Conservation (phyloP, 2,113 vertebrate species). For the Mixornis gularis region DNA sequence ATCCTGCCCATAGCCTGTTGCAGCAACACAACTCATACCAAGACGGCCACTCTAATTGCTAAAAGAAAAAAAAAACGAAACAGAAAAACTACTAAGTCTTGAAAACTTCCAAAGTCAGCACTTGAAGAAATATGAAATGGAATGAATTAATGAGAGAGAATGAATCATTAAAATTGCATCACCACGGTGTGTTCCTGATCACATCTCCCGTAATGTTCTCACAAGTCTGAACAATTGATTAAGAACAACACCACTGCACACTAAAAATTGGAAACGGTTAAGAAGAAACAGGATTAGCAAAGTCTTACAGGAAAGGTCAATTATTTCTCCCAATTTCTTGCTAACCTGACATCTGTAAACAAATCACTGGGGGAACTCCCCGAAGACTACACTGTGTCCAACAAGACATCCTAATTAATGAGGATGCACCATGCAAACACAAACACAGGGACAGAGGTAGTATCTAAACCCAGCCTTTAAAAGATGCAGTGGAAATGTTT, state of each 20-base stretch:
- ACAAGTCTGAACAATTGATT: constrained; percentile 53
- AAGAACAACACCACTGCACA: background rate
- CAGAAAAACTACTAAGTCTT: background rate
- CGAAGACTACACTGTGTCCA: background rate
- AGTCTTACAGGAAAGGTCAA: constrained; percentile 56
- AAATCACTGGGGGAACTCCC: constrained; percentile 49
- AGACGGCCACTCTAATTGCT: background rate
- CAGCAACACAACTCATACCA: background rate
- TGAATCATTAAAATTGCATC: constrained; percentile 48
- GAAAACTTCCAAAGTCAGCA: constrained; percentile 29
- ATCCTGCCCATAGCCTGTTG: background rate
- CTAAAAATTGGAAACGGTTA: constrained; percentile 30
- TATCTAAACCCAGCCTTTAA: background rate
- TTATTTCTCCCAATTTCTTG: constrained; percentile 53
- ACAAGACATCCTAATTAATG: constrained; percentile 53
- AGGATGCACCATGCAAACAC: background rate
- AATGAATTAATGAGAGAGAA: constrained; percentile 29
- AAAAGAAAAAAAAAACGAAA: background rate
- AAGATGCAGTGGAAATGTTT: background rate
- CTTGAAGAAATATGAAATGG: constrained; percentile 2
- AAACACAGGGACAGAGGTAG: background rate
- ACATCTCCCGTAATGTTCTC: constrained; percentile 10
- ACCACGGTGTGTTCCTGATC: background rate
- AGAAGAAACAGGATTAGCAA: constrained; percentile 47
- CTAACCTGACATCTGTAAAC: constrained; percentile 59